Evolutionary conservation across 2,888 invertebrate species (phyloP), one percentile per base, ranked within the genome.

Genomic region (Polylopha cassiicola): DNA sequence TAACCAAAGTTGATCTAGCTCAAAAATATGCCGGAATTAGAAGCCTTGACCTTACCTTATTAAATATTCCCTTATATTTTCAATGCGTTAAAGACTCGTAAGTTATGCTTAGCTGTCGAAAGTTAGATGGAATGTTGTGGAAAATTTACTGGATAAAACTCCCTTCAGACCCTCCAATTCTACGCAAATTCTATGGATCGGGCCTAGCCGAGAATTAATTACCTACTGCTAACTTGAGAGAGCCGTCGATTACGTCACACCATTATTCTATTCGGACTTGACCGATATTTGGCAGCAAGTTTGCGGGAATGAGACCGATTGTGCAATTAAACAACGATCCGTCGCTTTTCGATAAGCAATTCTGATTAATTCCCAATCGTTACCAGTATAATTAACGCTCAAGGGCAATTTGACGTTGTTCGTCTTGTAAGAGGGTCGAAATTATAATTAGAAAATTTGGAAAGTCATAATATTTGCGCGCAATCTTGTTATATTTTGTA

Each of bases 191-290:
- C 47, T 57, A 66, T 63, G 61, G 63, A 68, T 64, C 50, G 58
- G 45, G 47, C 49, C 48, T 55, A 55, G 53, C 61, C 51, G 55
- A 58, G 69, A 69, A 73, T 73, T 71, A 72, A 74, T 74, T 69
- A 69, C 64, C 34, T 21, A 41, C 33, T 55, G 46, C 53, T 41
- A 65, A 66, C 65, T 69, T 72, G 49, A 54, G 59, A 56, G 58
- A 56, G 57, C 64, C 61, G 65, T 69, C 71, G 63, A 63, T 73
- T 69, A 65, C 62, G 70, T 59, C 54, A 51, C 51, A 45, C 60
- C 58, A 71, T 71, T 73, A 70, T 69, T 67, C 61, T 58, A 53
- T 52, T 59, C 50, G 50, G 51, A 55, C 51, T 55, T 53, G 49
- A 46, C 54, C 61, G 52, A 56, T 53, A 53, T 57, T 58, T 47